Base-by-base conservation (phyloP, 2,888 invertebrate species). In the Apantesis nais region DNA sequence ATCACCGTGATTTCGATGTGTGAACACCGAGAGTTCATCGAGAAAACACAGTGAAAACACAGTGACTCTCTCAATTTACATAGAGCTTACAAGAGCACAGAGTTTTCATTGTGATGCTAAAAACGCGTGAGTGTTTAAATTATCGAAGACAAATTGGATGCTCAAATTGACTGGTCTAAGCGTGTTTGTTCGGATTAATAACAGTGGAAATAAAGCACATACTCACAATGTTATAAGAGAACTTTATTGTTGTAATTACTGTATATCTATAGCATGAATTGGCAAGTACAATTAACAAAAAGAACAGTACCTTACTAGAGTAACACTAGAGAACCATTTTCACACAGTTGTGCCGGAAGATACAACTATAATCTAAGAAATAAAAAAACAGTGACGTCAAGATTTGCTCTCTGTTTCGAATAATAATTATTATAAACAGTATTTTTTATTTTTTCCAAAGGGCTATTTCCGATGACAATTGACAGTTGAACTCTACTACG, bases 221-320 rank as follows among this genome's bases (percentile, higher is more conserved):
- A 68, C 76, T 87, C 90, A 93, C 92, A 94, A 94, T 95, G 92
- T 95, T 94, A 93, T 93, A 94, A 94, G 94, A 94, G 94, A 95
- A 94, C 90, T 95, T 95, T 94, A 95, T 95, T 95, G 90, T 94
- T 92, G 88, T 94, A 94, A 93, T 93, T 93, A 94, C 90, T 88
- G 93, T 94, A 93, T 94, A 94, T 90, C 93, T 94, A 94, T 94
- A 95, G 95, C 95, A 93, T 93, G 92, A 95, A 94, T 90, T 93
- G 93, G 94, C 94, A 93, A 93, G 85, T 93, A 94, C 94, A 93
- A 93, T 84, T 93, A 94, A 95, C 92, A 91, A 92, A 92, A 93
- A 87, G 86, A 90, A 92, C 85, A 90, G 83, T 91, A 91, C 88
- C 90, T 89, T 72, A 89, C 93, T 93, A 94, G 83, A 93, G 90